A percentile compares a stretch with the other conserved stretches of the same genome.
phyloP scores from a whole-genome alignment of 2,888 invertebrate genomes.

The Orgyia antiqua region DNA sequence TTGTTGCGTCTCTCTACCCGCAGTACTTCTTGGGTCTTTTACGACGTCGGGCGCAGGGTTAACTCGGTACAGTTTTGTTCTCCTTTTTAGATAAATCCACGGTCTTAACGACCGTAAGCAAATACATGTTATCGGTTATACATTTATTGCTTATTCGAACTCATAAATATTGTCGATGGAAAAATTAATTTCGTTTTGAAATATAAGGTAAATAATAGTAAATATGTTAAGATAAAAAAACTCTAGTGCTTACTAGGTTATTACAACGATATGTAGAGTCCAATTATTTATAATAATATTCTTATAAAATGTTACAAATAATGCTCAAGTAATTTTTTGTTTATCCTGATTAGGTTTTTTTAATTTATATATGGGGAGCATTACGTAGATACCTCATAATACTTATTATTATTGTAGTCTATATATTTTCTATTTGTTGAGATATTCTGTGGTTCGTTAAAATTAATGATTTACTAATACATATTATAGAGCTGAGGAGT shows the following conservation, averaged over 20 bases:
- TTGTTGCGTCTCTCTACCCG: constrained; percentile 63
- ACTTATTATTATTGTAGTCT: no score
- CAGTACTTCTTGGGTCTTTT: constrained; percentile 65
- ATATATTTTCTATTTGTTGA: no score
- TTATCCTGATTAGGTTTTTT: constrained; percentile 24
- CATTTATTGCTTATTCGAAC: constrained; percentile 73
- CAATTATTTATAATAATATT: constrained; percentile 39
- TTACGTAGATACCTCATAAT: neutral
- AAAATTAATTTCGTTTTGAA: constrained; percentile 71
- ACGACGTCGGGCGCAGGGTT: constrained; percentile 63
- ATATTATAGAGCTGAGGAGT: no score
- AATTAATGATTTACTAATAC: no score
- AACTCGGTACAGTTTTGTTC: constrained; percentile 70
- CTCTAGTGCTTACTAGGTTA: constrained; percentile 33
- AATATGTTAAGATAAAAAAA: constrained; percentile 41
- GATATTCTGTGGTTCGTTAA: no score
- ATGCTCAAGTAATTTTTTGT: constrained; percentile 21
- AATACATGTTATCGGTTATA: constrained; percentile 73
- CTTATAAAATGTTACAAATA: constrained; percentile 22
- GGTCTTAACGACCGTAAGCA: constrained; percentile 72
- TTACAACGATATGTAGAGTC: constrained; percentile 28
- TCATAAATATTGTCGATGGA: constrained; percentile 69
- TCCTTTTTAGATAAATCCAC: constrained; percentile 75
- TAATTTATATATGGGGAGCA: constrained; percentile 16
- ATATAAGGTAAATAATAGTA: constrained; percentile 53